These are phyloP conservation scores for Cairina moschata DNA, from an alignment of 2,113 vertebrate species.

Conservation along the genomic window DNA sequence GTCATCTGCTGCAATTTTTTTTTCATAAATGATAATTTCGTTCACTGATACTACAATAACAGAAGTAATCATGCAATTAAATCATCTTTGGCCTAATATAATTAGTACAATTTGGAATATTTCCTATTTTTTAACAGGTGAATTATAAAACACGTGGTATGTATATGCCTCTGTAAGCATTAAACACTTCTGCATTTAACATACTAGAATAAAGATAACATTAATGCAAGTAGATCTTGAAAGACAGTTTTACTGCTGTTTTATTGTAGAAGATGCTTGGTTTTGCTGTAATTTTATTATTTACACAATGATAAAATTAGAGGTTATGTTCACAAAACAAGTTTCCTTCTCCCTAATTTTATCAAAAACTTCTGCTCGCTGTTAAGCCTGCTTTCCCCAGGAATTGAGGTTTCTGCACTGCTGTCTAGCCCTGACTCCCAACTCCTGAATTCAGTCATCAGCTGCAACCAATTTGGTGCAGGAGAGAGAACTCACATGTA, in stretches of 20 bases:
- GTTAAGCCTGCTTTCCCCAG: neutral
- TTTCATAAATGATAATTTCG: constrained; percentile 14
- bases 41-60: neutral
- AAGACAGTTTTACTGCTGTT: neutral
- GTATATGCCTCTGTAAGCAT: neutral
- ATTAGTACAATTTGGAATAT: neutral
- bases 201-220: neutral
- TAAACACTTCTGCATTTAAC: neutral
- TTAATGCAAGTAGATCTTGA: neutral
- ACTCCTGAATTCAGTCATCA: neutral
- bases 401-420: neutral
- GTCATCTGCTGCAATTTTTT: constrained; percentile 5
- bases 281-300: neutral
- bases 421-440: neutral
- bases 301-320: neutral
- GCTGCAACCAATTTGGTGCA: neutral
- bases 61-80: neutral
- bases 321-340: neutral
- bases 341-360: neutral
- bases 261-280: neutral
- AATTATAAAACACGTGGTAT: neutral
- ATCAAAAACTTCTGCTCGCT: neutral
- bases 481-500: neutral
- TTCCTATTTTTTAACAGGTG: neutral
- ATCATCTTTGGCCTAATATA: neutral